Evolutionary conservation across 2,888 invertebrate genomes (phyloP), one percentile per base, ranked within the genome.

Genomic region (Actias luna): DNA sequence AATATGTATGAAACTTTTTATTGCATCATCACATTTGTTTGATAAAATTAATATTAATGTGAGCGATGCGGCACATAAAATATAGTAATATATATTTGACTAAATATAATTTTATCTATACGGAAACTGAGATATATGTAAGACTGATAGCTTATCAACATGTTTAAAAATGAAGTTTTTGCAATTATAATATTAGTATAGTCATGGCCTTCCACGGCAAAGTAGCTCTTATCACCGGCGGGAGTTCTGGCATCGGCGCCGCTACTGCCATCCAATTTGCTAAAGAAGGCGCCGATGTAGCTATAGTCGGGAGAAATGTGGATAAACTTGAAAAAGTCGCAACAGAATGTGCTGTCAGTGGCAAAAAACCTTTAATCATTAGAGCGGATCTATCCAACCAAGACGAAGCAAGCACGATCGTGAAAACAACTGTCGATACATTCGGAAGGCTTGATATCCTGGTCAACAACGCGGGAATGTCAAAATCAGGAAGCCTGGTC

Each of bases 391-490:
- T 63, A 7, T 52, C 52, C 16, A 59, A 59, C 5, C 60, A 64
- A n/a, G 58, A 46, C 12, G 57, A 61, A 58, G 50, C 29, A 2
- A 58, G 27, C 25, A 33, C 35, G 5, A 27, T 42, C 16, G 58
- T 63, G 0, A 50, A 59, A 18, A 25, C 16, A 46, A 63, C 60
- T 0, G 22, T 77, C 4, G 63, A 70, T 0, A 65, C 60, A 27
- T 78, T 69, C 18, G 75, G 74, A 0, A 75, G 73, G 63, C n/a
- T 80, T 0, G 77, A 79, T 35, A 64, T 75, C 1, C 61, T 78
- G 4, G 69, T 80, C 12, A 80, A 78, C 64, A 80, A 78, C 35
- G 80, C 79, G 2, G 80, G 78, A 0, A 62, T 75, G 0, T 22
- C 61, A 0, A 60, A 22, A 3, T 5, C 5, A 5, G 72, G 68